These are phyloP conservation scores for Acropternis orthonyx DNA, from an alignment of 2,797 vertebrate genomes.

Conservation along the genomic window DNA sequence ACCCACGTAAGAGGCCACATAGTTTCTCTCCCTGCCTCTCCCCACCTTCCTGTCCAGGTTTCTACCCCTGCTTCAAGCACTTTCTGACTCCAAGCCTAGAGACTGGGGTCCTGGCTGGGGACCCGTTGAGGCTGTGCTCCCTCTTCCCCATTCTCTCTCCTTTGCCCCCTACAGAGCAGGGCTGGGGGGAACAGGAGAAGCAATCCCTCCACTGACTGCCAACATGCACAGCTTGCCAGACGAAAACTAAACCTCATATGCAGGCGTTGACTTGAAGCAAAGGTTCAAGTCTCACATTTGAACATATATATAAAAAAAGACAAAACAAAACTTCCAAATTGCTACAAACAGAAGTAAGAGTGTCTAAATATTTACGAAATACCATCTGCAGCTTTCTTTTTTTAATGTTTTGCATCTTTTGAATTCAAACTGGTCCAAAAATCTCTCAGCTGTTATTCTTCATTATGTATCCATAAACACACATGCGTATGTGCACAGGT, in stretches of 20 bases:
- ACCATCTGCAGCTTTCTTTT: constrained; percentile 39
- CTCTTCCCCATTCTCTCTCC: background rate
- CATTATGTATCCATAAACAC: background rate
- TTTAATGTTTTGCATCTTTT: constrained; percentile 1
- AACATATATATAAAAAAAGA: background rate
- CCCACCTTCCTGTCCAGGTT: background rate
- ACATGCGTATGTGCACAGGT: background rate
- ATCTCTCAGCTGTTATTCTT: background rate
- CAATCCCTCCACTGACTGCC: background rate
- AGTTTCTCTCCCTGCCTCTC: background rate
- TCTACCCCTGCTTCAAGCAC: background rate
- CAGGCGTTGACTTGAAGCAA: background rate
- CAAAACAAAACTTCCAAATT: constrained; percentile 11
- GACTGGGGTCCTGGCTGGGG: background rate
- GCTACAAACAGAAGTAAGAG: constrained; percentile 21
- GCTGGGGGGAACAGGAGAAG: background rate
- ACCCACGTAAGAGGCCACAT: background rate
- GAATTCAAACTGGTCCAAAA: constrained; percentile 17
- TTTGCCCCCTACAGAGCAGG: background rate
- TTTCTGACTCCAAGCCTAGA: background rate
- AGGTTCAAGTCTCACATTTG: background rate
- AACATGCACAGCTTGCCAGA: background rate
- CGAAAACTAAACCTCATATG: background rate
- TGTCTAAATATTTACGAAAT: constrained; percentile 53
- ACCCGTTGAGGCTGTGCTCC: background rate